phyloP scores from a whole-genome alignment of 2,888 invertebrate species.

The Epinotia bilunana region DNA sequence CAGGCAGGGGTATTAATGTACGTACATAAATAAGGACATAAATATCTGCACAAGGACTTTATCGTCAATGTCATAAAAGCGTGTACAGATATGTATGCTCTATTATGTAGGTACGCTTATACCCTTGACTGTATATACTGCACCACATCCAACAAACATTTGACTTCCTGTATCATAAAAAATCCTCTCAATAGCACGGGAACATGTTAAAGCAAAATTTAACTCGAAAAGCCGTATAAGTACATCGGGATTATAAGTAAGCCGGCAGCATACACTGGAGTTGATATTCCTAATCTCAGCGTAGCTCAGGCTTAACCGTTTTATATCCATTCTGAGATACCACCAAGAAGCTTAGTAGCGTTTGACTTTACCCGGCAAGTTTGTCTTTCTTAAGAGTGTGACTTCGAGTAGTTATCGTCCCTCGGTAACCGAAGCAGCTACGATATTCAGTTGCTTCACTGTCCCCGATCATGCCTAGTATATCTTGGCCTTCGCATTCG shows the following conservation, averaged over 20 bases:
- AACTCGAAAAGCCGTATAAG: slow-evolving; percentile 29
- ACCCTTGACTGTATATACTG: too few species aligned
- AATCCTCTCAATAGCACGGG: slow-evolving; percentile 7
- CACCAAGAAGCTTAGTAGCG: slow-evolving; percentile 53
- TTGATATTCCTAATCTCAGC: slow-evolving; percentile 48
- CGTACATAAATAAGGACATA: too few species aligned
- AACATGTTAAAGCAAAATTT: slow-evolving; percentile 31
- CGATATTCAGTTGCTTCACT: not conserved
- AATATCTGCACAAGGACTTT: too few species aligned
- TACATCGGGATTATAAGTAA: slow-evolving; percentile 36
- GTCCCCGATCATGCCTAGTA: slow-evolving; percentile 2
- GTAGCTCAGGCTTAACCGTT: slow-evolving; percentile 51
- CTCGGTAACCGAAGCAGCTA: slow-evolving; percentile 49
- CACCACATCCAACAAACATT: too few species aligned
- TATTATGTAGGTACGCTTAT: too few species aligned
- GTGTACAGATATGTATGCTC: too few species aligned
- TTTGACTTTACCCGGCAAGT: slow-evolving; percentile 49
- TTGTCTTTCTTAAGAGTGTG: slow-evolving; percentile 55
- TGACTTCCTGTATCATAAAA: slow-evolving; percentile 31
- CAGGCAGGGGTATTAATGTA: too few species aligned
- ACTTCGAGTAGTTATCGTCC: slow-evolving; percentile 55
- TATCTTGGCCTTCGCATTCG: slow-evolving; percentile 45
- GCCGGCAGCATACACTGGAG: slow-evolving; percentile 37
- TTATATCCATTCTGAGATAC: slow-evolving; percentile 55
- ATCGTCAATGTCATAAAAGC: too few species aligned